Evolutionary conservation across 2,113 vertebrate species (phyloP).

Genomic region (Macrotis lagotis): DNA sequence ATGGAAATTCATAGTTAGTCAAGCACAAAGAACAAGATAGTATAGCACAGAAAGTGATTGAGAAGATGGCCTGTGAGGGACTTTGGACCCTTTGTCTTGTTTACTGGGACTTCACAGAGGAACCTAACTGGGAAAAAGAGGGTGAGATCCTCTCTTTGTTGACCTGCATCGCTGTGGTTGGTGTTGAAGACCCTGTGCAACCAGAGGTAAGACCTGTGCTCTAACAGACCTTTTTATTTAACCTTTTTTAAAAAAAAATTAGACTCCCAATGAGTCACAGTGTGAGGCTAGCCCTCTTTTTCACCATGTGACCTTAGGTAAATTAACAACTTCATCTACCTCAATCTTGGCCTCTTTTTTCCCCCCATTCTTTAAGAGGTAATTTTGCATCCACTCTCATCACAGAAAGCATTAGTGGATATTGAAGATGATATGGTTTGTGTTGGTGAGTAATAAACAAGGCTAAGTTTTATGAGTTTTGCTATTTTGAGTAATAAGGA

Average conservation of each 20-base stretch:
- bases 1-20: constrained; percentile 87
- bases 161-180: constrained; percentile 93
- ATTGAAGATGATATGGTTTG: neutral
- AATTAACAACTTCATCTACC: neutral
- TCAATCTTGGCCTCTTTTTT: neutral
- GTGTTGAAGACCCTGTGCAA: constrained; percentile 97
- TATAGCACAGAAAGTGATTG: constrained; percentile 94
- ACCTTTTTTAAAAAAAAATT: too few relatives aligned
- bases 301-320: neutral
- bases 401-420: neutral
- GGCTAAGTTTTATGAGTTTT: neutral
- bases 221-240: neutral
- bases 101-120: constrained; percentile 90
- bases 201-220: constrained; percentile 88
- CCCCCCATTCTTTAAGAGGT: neutral
- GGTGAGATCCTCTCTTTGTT: constrained; percentile 91
- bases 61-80: constrained; percentile 96
- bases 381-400: neutral
- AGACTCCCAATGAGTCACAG: too few relatives aligned
- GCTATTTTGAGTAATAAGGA: neutral
- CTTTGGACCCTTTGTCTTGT: constrained; percentile 96
- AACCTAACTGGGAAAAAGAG: constrained; percentile 94
- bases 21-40: constrained; percentile 94
- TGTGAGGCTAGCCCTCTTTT: neutral
- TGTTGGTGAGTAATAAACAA: neutral